Evolutionary conservation across 1,140 invertebrate species (phyloP).

Genomic region (Bombus confusus): DNA sequence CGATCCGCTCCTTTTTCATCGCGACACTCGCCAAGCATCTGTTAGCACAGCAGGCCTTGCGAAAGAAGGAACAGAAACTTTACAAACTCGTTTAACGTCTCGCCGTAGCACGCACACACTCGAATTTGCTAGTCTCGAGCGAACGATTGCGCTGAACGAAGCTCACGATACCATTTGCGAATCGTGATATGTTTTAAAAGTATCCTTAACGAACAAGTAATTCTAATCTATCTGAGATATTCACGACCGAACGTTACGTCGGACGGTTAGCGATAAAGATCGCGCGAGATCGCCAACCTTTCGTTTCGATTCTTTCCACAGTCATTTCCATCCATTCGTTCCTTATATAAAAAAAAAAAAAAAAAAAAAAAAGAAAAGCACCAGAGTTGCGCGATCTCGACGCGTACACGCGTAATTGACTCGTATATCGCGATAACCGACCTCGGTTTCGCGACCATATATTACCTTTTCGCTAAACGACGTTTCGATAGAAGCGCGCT

Average conservation of each 20-base stretch:
- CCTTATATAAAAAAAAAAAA: background rate
- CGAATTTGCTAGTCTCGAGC: background rate
- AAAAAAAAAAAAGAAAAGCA: background rate
- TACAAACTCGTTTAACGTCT: background rate
- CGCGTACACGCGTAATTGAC: conserved; percentile 49
- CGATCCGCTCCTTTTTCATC: background rate
- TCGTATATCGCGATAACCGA: conserved; percentile 36
- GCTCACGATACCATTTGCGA: background rate
- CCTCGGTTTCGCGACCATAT: conserved; percentile 6
- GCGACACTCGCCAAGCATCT: background rate
- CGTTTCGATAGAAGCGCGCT: background rate
- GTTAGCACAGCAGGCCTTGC: background rate
- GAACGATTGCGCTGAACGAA: background rate
- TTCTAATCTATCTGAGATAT: background rate
- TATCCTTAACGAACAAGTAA: conserved; percentile 25
- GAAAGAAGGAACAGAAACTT: background rate
- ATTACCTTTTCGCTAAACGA: background rate
- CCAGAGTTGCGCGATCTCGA: background rate
- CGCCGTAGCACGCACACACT: background rate
- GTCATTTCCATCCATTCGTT: background rate
- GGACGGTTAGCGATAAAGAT: background rate
- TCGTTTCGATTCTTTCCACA: background rate
- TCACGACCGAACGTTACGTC: conserved; percentile 9
- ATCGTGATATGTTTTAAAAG: conserved; percentile 42
- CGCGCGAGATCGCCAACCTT: background rate